These are phyloP conservation scores for Biston betularia DNA, from an alignment of 2,888 invertebrate genomes.

Conservation along the genomic window DNA sequence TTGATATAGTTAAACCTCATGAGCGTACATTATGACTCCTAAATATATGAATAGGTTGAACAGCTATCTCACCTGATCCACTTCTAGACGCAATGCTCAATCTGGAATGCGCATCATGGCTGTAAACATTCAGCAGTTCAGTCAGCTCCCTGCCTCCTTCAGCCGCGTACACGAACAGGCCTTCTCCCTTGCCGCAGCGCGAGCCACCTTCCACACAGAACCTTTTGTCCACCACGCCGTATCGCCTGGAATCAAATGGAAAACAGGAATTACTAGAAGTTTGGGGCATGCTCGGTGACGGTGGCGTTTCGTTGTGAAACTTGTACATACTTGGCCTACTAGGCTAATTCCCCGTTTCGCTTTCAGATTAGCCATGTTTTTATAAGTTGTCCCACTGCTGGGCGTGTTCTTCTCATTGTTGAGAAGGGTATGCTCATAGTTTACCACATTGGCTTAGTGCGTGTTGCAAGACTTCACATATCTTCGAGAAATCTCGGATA, in stretches of 20 bases:
- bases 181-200: constrained; percentile 93
- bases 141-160: constrained; percentile 93
- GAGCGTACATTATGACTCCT: no score
- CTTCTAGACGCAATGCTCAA: constrained; percentile 79
- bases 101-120: constrained; percentile 83
- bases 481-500: no score
- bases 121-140: constrained; percentile 88
- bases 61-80: constrained; percentile 69
- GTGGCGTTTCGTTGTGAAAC: no score
- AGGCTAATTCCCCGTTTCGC: no score
- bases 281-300: neutral
- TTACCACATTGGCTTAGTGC: no score
- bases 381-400: no score
- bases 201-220: constrained; percentile 97
- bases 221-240: constrained; percentile 94
- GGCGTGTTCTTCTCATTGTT: no score
- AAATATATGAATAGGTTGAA: neutral
- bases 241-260: constrained; percentile 86
- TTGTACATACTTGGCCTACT: no score
- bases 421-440: no score
- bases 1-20: no score
- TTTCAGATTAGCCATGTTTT: no score
- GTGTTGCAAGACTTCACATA: no score
- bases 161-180: constrained; percentile 92
- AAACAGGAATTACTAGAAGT: neutral